Evolutionary conservation across 2,797 vertebrate genomes (phyloP), one percentile per base, ranked within the genome.

Genomic region (Paramormyrops hopkinsi): DNA sequence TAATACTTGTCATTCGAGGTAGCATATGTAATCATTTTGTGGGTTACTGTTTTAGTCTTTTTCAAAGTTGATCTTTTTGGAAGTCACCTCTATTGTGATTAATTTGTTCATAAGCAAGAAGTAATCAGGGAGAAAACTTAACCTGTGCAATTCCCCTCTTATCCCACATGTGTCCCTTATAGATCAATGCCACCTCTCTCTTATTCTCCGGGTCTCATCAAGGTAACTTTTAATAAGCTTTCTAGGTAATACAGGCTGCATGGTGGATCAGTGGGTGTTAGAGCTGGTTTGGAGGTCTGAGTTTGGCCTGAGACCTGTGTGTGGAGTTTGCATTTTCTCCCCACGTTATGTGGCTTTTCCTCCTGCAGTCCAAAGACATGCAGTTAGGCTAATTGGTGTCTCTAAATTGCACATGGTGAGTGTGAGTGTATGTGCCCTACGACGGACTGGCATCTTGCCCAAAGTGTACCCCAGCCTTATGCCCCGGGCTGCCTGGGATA

Each of bases 1-100:
- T 99, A 99, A 99, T 99, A 98, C 98, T 99, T 99, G 98, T 99
- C 98, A 99, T 99, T 99, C 97, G 96, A 95, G 96, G 96, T 95
- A 95, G 95, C 94, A 96, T 96, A 96, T 95, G 96, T 97, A 98
- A 99, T 99, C 97, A 99, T 98, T 99, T 98, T 97, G 98, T 98
- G 97, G 96, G 95, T 97, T 97, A 98, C 99, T 97, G 97, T 98
- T 95, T 95, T 93, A 94, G 92, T 94, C 93, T 97, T 98, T 98
- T 95, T 97, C 97, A 98, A 97, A 97, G 97, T 98, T 98, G 97
- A 98, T 98, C 97, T 95, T 65, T 88, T 65, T 88, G 41, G 37
- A 96, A 97, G 97, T 97, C 97, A 97, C 97, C 96, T 96, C 95
- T 96, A 94, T 95, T 96, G 95, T 96, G 96, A 97, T 97, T 97